Base-by-base conservation (phyloP, 2,888 invertebrate species). In the Stramonita haemastoma region DNA sequence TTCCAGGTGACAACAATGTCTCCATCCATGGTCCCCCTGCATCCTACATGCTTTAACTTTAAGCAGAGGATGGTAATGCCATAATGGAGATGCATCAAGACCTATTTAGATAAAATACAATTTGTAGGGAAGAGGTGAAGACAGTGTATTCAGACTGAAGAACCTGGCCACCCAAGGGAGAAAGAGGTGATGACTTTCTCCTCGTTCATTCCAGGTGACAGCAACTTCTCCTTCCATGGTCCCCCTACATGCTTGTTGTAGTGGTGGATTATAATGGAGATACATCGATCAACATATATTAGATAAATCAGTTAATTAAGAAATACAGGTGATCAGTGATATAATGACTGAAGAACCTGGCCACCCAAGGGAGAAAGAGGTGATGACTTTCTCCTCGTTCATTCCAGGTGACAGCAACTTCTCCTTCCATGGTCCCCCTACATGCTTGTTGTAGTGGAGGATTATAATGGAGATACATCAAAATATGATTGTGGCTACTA, bases 141-240 rank as follows among this genome's bases (percentile, higher is more conserved):
- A 46, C 46, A 46, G 8, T 46, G 46, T 46, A 2, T 8, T 60
- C 13, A 22, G n/a, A n/a, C n/a, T 60, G 1, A 60, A 60, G 60
- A 5, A 84, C 66, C 86, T 86, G 86, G 66, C 4, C 86, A 70
- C 86, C 86, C 86, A 70, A 86, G 34, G 70, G 86, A 86, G 29
- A 34, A 32, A 70, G 70, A 0, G 70, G 1, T 6, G 0, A 4
- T 66, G 22, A 26, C 86, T 85, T 57, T 86, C 34, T 86, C 86
- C 86, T 86, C 70, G 60, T 70, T 86, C 86, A 86, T 86, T 17
- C 36, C 86, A 86, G 66, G 86, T 86, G 70, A 84, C 84, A 84
- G 29, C 77, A 17, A 34, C 77, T 34, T 79, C 73, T 73, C 73
- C 73, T n/a, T 73, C 73, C 73, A 73, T 73, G 29, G n/a, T 73